Conservation (phyloP, 92 coral and sea anemone genomes). For the Actinostola sp. region DNA sequence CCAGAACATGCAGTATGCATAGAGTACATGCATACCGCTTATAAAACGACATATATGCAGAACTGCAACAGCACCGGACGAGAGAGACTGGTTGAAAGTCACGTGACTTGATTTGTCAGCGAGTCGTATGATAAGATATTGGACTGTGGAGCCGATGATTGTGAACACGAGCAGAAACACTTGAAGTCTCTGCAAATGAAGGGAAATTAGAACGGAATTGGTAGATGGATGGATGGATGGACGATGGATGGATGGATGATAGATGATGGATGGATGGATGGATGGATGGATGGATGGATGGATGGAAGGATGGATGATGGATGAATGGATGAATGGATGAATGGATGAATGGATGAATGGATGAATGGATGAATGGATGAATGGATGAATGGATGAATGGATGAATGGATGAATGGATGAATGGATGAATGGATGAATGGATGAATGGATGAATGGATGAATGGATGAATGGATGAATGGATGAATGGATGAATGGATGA, state of each 20-base stretch:
- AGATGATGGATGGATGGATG: background rate
- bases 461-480: too few relatives aligned
- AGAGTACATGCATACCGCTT: slow-evolving; percentile 66
- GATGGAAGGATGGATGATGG: background rate
- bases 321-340: background rate
- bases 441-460: too few relatives aligned
- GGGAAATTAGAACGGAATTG: background rate
- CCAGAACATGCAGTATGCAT: slow-evolving; percentile 79
- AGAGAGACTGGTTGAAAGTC: slow-evolving; percentile 52
- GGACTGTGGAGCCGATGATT: slow-evolving; percentile 51
- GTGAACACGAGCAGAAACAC: slow-evolving; percentile 49
- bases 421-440: too few relatives aligned
- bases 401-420: too few relatives aligned
- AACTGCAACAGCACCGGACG: slow-evolving; percentile 26
- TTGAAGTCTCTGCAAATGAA: slow-evolving; percentile 56
- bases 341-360: background rate
- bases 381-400: background rate
- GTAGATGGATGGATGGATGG: background rate
- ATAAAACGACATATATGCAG: slow-evolving; percentile 63
- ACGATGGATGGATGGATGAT: background rate
- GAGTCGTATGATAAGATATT: slow-evolving; percentile 59
- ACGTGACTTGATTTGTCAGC: slow-evolving; percentile 70
- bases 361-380: background rate
- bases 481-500: too few relatives aligned
- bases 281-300: background rate